phyloP scores from a whole-genome alignment of 2,113 vertebrate genomes.

The Datnioides undecimradiatus region DNA sequence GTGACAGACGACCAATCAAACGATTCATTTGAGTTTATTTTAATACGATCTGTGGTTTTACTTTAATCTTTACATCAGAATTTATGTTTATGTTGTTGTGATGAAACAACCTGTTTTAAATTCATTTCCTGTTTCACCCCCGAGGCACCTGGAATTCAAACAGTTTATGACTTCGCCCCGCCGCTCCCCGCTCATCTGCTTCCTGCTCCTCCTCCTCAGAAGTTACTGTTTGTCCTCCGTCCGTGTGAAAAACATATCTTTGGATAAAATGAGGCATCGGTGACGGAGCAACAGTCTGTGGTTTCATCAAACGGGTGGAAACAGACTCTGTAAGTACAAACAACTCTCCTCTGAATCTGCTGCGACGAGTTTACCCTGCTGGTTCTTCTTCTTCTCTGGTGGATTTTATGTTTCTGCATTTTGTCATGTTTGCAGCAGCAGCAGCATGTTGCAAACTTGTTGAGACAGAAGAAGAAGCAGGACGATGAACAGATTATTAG shows the following conservation, averaged over 20 bases:
- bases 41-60: too few relatives aligned
- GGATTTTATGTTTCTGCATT: too few relatives aligned
- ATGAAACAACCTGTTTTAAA: too few relatives aligned
- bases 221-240: too few relatives aligned
- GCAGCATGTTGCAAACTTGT: neutral
- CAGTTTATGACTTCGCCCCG: neutral
- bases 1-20: too few relatives aligned
- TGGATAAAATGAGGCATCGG: neutral
- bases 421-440: too few relatives aligned
- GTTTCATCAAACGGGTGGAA: neutral
- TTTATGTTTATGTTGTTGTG: too few relatives aligned
- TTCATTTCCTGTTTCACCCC: neutral
- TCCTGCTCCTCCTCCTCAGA: slow-evolving; percentile 2
- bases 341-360: neutral
- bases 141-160: neutral
- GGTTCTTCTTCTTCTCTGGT: too few relatives aligned
- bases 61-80: too few relatives aligned
- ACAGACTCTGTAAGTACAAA: slow-evolving; percentile 9
- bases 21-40: too few relatives aligned
- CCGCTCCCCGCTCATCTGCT: neutral
- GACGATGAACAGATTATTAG: too few relatives aligned
- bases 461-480: neutral
- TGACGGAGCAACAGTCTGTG: neutral
- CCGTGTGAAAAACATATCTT: neutral
- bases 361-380: neutral